Base-by-base conservation (phyloP, 2,797 vertebrate genomes). In the Xenops minutus region DNA sequence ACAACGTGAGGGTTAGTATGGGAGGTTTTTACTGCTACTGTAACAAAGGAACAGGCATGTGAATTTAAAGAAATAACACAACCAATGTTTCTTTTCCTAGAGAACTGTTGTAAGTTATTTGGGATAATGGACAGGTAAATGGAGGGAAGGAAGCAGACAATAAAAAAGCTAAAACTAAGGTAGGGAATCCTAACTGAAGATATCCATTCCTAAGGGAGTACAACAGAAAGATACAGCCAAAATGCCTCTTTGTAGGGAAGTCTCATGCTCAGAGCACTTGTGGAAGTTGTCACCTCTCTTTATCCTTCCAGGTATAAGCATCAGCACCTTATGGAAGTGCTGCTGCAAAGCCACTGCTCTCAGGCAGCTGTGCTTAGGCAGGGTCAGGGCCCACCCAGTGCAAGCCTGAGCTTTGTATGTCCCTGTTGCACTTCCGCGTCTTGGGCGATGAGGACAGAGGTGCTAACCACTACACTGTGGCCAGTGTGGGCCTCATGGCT, bases 401-500 rank as follows among this genome's bases (percentile, higher is more conserved):
- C 3, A 1, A 18, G 22, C 64, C 30, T 55, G 48, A 77, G 64
- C 32, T 67, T 49, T 63, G 27, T 49, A 68, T 17, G 24, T 63
- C 48, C 44, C 48, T 5, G 0, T 3, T 1, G 0, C 43, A 17
- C 8, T 51, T 78, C 36, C 48, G 15, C 3, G 17, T 78, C 55
- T 26, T 7, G 29, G 26, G 16, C 0, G 0, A 54, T 7, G 46
- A 68, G 16, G 46, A 68, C 1, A 3, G 41, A 78, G n/a, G n/a
- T 78, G 29, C 11, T 49, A 66, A 56, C 12, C 17, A 48, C 41
- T 14, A 26, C 30, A 7, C 13, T 18, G 19, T 21, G 24, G 27
- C 24, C 51, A 82, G 12, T 1, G 17, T 26, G 46, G 54, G 85
- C 29, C 61, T 85, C 61, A 7, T 4, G 24, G 52, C 21, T 48